Base-by-base conservation (phyloP, 2,797 vertebrate species). In the Chelon auratus region DNA sequence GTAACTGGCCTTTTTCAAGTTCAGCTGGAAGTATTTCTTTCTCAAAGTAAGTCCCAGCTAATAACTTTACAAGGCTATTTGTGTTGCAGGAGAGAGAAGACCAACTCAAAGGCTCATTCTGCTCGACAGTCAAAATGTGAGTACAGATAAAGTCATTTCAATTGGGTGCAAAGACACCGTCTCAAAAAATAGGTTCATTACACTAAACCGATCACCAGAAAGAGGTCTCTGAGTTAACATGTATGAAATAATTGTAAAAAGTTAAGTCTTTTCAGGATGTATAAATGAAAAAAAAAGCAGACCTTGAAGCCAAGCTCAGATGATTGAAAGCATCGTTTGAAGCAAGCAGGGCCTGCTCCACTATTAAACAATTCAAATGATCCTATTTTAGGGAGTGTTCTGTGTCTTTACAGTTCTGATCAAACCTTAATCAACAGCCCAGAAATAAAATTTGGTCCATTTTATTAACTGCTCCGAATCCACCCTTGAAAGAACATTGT, bases 111-210 rank as follows among this genome's bases (percentile, higher is more conserved):
- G 80, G 48, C 22, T 20, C 65, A 89, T 74, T 81, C 92, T 87
- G 92, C 90, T 63, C 86, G 94, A 62, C 95, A 93, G 81, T 96
- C 95, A 61, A 95, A 96, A 95, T 96, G 97, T 97, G 93, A 96
- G 96, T 87, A 57, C 15, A 58, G 36, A 81, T n/a, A 62, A 81
- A 82, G 63, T 80, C 8, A 61, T 73, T 77, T 59, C 2, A 64
- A 78, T 63, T 69, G 11, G 12, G 15, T 58, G 47, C 57, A 54
- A 73, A 73, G 77, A 64, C 42, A 43, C 62, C 2, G 4, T 73
- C 71, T 86, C 69, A 75, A 51, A 84, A 84, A 78, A 61, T 75
- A 82, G 70, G 75, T 82, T 87, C 83, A 85, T 85, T 81, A 64
- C 61, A 68, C 58, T 12, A 62, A 77, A 78, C 39, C 37, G 50